Evolutionary conservation across 2,888 invertebrate genomes (phyloP), one percentile per base, ranked within the genome.

Genomic region (Silvanus unidentatus): DNA sequence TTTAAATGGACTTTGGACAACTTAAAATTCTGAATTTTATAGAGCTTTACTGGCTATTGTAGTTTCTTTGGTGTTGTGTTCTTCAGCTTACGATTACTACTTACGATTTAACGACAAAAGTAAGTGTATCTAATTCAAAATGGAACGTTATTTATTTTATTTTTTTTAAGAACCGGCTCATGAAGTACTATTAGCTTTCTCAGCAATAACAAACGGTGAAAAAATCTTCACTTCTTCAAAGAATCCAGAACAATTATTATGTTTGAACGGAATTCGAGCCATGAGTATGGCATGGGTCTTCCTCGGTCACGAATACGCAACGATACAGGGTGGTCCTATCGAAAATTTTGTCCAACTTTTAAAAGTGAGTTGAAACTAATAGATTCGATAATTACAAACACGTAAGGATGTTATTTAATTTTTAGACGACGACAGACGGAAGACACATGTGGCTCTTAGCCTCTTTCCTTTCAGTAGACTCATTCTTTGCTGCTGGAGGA

Each of bases 211-310:
- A 16, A 58, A 58, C 46, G 48, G 51, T n/a, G 39, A 28, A 12
- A 58, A 57, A 42, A 30, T 58, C 3, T 45, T 58, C 14, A 44
- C 38, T 8, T 41, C 43, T 4, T 50, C 52, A 6, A 48, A 53
- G 16, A 41, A 35, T 16, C 5, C 43, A 0, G 15, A 44, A 16
- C 47, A 47, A 28, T 39, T 58, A n/a, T 47, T 49, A 2, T 57
- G 58, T 37, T 32, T 58, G 10, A 47, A 53, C 40, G 58, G 58
- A 13, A 14, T 58, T 2, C 51, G 42, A 50, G 47, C 49, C 16
- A 37, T 58, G 1, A 54, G 53, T 41, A 58, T 58, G 55, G 36
- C 74, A 49, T 76, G 76, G 76, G 70, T 76, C 13, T 59, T 76
- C 1, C 54, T 72, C 0, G 73, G 73, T 1, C 76, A 76, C 28